Evolutionary conservation across 2,113 vertebrate genomes (phyloP), one percentile per base, ranked within the genome.

Genomic region (Tachuris rubrigastra): DNA sequence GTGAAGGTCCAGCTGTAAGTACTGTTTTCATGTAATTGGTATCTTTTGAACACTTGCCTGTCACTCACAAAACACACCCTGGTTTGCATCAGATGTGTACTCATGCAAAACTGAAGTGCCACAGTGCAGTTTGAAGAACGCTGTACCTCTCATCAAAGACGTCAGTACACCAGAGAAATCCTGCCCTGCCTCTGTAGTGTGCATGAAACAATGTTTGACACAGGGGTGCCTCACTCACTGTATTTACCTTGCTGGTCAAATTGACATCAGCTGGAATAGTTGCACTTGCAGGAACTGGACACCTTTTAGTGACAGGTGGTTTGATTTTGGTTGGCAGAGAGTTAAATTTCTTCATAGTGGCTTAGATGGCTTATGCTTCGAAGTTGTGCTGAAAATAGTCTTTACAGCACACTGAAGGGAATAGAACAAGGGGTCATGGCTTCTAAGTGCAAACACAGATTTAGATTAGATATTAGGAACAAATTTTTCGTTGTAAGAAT

Each of bases 1-100:
- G 98, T 5, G 98, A 99, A 95, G 99, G 99, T 18, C 98, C 98
- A 49, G 97, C 99, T 93, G 99, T 99, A 98, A 96, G 99, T 98
- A 33, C 37, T 33, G 17, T 7, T 75, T 42, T 39, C 14, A 14
- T 35, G 16, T 20, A 4, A 27, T 0, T 33, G 6, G 8, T 44
- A 2, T 59, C 20, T 67, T 44, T 19, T 44, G 49, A 59, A 25
- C 8, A 30, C 42, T 28, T 14, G 4, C 17, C 27, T 81, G 16
- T 24, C 46, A 11, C 58, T 73, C 68, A 28, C 14, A 77, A 9
- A 77, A 9, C 7, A 2, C n/a, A 73, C 18, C 27, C 31, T 30
- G 52, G 39, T 67, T 42, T 31, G 16, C 53, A 14, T 4, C 35
- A 41, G 39, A 25, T 41, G 10, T 0, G 0, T 14, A 11, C 0